A percentile compares a stretch with the other conserved stretches of the same genome.
Conservation (phyloP, 2,888 invertebrate genomes). For the Erebia ligea region DNA sequence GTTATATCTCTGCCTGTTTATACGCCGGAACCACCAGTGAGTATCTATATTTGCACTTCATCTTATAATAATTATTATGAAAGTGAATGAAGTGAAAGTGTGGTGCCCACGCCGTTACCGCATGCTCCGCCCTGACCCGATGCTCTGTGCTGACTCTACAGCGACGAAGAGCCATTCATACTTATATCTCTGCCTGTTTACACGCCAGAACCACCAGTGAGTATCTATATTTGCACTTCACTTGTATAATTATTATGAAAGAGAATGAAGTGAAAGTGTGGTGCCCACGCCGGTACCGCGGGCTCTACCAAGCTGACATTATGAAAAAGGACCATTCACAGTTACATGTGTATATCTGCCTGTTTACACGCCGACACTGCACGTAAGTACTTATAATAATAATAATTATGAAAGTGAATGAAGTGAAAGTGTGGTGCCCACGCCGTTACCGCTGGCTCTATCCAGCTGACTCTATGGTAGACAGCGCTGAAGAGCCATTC, state of each 20-base stretch:
- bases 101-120: conserved; percentile 76
- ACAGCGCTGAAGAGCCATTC: conserved; percentile 87
- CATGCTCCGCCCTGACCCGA: no score
- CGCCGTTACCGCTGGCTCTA: conserved; percentile 65
- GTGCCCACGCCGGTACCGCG: conserved; percentile 74
- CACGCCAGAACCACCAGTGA: conserved; percentile 74
- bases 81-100: conserved; percentile 53
- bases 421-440: conserved; percentile 75
- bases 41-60: conserved; percentile 45
- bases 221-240: conserved; percentile 43
- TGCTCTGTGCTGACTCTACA: conserved; percentile 77
- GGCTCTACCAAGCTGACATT: conserved; percentile 72
- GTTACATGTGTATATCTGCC: conserved; percentile 87
- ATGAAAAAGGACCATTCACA: conserved; percentile 87
- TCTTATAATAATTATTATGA: no score
- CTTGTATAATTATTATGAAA: conserved; percentile 5
- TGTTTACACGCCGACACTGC: conserved; percentile 81
- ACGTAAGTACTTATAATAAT: no score
- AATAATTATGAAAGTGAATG: conserved; percentile 56
- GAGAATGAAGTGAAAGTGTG: conserved; percentile 59
- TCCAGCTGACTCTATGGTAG: conserved; percentile 78
- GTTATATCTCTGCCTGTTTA: conserved; percentile 87
- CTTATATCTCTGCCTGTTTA: conserved; percentile 87
- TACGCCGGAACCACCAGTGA: conserved; percentile 74
- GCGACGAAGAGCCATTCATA: conserved; percentile 87